These are phyloP conservation scores for Lamellibrachia columna DNA, from an alignment of 2,888 invertebrate species.

Conservation along the genomic window DNA sequence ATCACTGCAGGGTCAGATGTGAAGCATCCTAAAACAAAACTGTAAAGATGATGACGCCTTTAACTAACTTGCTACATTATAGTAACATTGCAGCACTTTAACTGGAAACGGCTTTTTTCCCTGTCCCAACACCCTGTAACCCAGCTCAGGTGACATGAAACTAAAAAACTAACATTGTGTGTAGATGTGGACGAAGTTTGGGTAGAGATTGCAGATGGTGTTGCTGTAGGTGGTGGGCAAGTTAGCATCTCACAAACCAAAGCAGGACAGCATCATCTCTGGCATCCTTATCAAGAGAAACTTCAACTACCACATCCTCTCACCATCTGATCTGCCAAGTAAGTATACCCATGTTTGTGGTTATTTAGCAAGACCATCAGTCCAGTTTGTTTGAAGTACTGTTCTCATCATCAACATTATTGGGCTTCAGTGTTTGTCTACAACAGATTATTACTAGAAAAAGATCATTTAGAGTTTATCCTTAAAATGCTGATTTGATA, in stretches of 20 bases:
- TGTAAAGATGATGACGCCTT: no score
- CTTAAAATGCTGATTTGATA: no score
- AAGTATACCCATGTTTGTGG: conserved; percentile 46
- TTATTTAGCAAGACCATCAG: neutral
- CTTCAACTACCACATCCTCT: conserved; percentile 95
- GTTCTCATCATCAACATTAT: neutral
- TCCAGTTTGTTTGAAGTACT: neutral
- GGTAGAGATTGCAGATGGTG: neutral
- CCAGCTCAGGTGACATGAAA: no score
- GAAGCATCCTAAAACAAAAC: no score
- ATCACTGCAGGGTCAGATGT: no score
- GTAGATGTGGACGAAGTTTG: neutral
- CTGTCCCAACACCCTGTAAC: no score
- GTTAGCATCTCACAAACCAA: conserved; percentile 84
- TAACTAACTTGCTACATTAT: no score
- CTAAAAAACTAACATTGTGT: neutral
- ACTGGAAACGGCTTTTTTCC: no score
- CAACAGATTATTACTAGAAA: no score
- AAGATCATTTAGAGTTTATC: no score
- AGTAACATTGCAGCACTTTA: no score
- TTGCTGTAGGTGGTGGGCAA: conserved; percentile 80
- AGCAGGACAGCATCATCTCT: conserved; percentile 81
- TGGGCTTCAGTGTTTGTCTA: no score
- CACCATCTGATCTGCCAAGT: conserved; percentile 90
- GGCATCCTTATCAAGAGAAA: conserved; percentile 96